Conservation (phyloP, 1,140 invertebrate species). For the Planococcus citri region DNA sequence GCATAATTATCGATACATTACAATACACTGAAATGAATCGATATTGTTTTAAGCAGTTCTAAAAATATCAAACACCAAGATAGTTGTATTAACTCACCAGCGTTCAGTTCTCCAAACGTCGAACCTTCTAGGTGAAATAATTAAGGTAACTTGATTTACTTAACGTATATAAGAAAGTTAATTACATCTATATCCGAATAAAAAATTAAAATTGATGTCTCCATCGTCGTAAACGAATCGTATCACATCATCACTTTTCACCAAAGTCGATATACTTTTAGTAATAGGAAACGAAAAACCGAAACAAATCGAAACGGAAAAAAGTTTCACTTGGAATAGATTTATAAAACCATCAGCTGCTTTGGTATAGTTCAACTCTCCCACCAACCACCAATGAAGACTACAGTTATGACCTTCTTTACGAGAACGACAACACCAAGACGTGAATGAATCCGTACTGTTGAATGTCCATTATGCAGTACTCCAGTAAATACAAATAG, state of each 20-base stretch:
- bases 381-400: background rate
- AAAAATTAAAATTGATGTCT: background rate
- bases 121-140: background rate
- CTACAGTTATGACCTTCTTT: constrained; percentile 1
- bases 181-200: background rate
- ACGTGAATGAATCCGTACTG: too few relatives aligned
- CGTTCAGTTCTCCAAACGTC: background rate
- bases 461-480: too few relatives aligned
- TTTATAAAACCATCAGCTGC: background rate
- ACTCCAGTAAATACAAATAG: too few relatives aligned
- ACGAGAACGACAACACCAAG: too few relatives aligned
- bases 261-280: too few relatives aligned
- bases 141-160: background rate
- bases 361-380: background rate
- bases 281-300: background rate
- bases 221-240: background rate
- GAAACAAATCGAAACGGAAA: background rate
- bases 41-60: background rate
- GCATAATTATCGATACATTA: too few relatives aligned
- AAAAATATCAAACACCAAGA: background rate
- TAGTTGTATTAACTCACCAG: background rate
- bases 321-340: background rate
- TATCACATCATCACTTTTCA: background rate
- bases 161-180: background rate
- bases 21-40: too few relatives aligned